Conservation (phyloP, 2,888 invertebrate genomes). For the Panzeria rudis region DNA sequence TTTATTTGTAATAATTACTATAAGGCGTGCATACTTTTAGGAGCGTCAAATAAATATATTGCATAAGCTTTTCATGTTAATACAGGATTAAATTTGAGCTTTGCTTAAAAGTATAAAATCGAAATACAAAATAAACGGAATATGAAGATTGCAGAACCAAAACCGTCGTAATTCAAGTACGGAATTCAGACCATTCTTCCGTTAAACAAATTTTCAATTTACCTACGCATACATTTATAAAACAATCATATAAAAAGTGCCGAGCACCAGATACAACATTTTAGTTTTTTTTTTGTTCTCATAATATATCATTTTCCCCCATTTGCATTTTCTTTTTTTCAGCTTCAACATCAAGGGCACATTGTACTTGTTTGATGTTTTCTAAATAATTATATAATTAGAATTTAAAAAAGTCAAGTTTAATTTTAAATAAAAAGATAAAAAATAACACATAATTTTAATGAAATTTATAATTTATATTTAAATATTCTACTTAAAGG, state of each 20-base stretch:
- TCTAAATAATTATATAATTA: constrained; percentile 60
- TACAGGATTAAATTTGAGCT: too few species aligned
- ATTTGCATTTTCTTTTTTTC: constrained; percentile 15
- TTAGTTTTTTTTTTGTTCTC: constrained; percentile 38
- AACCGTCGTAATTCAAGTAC: too few species aligned
- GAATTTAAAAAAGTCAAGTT: constrained; percentile 38
- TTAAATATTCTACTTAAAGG: too few species aligned
- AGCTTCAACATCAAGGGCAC: constrained; percentile 59
- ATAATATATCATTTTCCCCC: constrained; percentile 37
- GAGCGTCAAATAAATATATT: too few species aligned
- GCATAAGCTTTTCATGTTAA: too few species aligned
- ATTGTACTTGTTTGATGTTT: constrained; percentile 40
- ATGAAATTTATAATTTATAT: constrained; percentile 9
- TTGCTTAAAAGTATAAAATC: too few species aligned
- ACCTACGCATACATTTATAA: constrained; percentile 7
- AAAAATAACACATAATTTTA: constrained; percentile 18
- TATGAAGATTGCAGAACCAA: too few species aligned
- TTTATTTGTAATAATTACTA: too few species aligned
- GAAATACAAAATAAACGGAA: too few species aligned
- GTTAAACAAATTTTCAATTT: constrained; percentile 12
- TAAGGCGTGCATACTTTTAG: too few species aligned
- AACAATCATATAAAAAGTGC: background rate
- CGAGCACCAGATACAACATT: constrained; percentile 22
- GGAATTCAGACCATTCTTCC: too few species aligned
- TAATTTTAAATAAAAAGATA: constrained; percentile 5